Conservation (phyloP, 2,797 vertebrate species). For the Neoniphon sammara region DNA sequence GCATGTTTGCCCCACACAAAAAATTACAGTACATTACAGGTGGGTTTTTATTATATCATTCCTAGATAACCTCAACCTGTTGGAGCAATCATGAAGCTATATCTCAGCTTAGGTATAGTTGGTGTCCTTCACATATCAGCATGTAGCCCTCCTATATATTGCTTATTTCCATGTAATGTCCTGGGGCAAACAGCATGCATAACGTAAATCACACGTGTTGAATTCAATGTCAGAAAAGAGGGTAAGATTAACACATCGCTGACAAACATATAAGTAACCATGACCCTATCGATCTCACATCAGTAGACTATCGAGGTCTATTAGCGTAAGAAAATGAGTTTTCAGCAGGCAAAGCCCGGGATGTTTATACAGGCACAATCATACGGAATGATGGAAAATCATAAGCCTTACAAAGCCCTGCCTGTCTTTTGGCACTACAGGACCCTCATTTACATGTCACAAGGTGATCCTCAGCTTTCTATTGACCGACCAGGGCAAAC, state of each 20-base stretch:
- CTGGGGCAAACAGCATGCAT: too few relatives aligned
- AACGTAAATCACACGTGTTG: background rate
- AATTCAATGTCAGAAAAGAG: background rate
- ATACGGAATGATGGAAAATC: constrained; percentile 61
- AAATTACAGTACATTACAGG: background rate
- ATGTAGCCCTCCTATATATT: too few relatives aligned
- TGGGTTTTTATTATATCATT: background rate
- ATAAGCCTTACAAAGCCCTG: constrained; percentile 61
- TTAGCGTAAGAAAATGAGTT: constrained; percentile 25
- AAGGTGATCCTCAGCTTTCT: constrained; percentile 78
- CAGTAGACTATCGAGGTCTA: constrained; percentile 13
- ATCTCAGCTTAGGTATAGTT: background rate
- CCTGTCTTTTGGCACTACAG: constrained; percentile 56
- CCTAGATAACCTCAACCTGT: constrained; percentile 6
- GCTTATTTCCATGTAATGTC: too few relatives aligned
- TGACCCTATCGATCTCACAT: constrained; percentile 4
- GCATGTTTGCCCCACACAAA: background rate
- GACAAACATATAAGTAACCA: constrained; percentile 2
- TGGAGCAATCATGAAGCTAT: constrained; percentile 3
- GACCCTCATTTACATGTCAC: constrained; percentile 78
- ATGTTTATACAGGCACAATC: constrained; percentile 20
- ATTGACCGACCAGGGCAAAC: constrained; percentile 63
- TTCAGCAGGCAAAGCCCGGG: constrained; percentile 5
- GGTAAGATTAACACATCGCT: too few relatives aligned
- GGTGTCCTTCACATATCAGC: background rate